Evolutionary conservation across 1,140 invertebrate genomes (phyloP).

Genomic region (Stegodyphus dumicola): DNA sequence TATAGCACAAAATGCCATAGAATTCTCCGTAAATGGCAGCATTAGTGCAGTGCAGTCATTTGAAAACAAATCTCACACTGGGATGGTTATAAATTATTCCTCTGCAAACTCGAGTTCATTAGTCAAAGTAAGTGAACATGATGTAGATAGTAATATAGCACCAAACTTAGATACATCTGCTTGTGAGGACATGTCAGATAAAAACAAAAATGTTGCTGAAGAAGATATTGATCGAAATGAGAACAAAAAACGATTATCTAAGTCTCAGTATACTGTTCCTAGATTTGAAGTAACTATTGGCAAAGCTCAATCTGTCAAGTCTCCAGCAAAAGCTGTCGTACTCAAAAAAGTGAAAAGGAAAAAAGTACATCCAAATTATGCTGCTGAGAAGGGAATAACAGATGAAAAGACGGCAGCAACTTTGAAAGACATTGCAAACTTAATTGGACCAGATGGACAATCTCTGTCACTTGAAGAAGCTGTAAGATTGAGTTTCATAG

Average conservation of each 20-base stretch:
- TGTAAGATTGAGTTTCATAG: conserved; percentile 78
- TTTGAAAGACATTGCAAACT: conserved; percentile 74
- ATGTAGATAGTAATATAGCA: neutral
- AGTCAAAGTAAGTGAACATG: neutral
- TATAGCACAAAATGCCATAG: conserved; percentile 7
- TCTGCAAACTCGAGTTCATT: neutral
- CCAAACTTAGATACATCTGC: neutral
- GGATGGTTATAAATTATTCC: conserved; percentile 24
- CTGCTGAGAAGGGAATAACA: conserved; percentile 78
- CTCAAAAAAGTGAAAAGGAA: conserved; percentile 83
- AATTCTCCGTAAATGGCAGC: conserved; percentile 4
- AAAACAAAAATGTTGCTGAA: neutral
- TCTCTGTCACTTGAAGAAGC: conserved; percentile 79
- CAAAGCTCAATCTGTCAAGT: conserved; percentile 71
- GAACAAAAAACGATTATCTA: conserved; percentile 12
- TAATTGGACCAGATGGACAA: conserved; percentile 72
- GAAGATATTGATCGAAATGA: neutral
- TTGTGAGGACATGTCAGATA: neutral
- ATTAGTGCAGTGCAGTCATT: conserved; percentile 1
- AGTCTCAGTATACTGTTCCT: conserved; percentile 71
- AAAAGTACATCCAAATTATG: conserved; percentile 77
- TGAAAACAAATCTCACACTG: conserved; percentile 8
- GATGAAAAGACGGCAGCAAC: conserved; percentile 79
- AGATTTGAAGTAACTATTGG: conserved; percentile 77
- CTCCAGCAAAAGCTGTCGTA: conserved; percentile 75